A percentile compares a stretch with the other conserved stretches of the same genome.
phyloP scores from a whole-genome alignment of 2,797 vertebrate species.

The Gambelia wislizenii region DNA sequence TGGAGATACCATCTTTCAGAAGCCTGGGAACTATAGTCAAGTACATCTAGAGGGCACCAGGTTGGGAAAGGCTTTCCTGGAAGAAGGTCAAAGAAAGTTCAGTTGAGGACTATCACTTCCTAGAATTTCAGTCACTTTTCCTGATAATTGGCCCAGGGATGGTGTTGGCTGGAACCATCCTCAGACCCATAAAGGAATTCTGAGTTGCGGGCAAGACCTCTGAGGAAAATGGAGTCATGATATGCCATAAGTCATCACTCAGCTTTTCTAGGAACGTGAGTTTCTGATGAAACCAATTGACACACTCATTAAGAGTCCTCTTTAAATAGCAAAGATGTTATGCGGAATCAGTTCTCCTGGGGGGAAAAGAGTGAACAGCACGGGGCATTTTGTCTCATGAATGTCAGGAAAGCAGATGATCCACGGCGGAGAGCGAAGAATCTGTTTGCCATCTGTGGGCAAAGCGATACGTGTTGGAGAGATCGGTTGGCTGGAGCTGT shows the following conservation, averaged over 20 bases:
- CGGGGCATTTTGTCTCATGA: neutral
- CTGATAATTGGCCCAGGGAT: neutral
- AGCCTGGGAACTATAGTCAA: too few relatives aligned
- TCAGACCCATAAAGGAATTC: neutral
- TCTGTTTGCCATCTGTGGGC: conserved; percentile 60
- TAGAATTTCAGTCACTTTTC: neutral
- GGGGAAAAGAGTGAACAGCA: neutral
- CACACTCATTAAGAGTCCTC: neutral
- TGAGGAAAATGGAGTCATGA: neutral
- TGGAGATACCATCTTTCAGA: too few relatives aligned
- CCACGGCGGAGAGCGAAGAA: neutral
- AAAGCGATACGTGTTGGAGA: rapidly evolving
- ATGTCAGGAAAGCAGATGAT: neutral
- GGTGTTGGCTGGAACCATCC: neutral
- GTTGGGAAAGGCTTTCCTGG: neutral
- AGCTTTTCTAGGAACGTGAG: neutral
- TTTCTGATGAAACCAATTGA: conserved; percentile 12
- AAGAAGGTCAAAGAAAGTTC: neutral
- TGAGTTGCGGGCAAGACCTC: neutral
- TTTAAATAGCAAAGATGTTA: neutral
- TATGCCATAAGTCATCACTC: neutral
- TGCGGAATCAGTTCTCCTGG: neutral
- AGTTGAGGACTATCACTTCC: neutral
- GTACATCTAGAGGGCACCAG: neutral
- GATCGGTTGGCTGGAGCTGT: too few relatives aligned